A percentile compares a stretch with the other conserved stretches of the same genome.
Evolutionary conservation across 1,140 invertebrate genomes (phyloP).

Genomic region (Mactra quadrangularis): DNA sequence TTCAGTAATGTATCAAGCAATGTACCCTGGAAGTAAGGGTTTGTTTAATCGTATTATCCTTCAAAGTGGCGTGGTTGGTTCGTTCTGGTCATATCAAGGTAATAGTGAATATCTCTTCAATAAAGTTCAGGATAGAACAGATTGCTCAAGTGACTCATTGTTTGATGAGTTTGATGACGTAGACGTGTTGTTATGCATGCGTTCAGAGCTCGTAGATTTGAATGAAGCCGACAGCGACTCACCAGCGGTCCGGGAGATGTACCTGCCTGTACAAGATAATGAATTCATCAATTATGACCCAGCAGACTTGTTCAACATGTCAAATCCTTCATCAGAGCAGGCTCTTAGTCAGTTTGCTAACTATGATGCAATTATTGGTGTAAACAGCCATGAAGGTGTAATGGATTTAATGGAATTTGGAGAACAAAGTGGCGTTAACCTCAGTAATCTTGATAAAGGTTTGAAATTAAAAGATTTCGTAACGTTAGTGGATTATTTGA

Average conservation of each 20-base stretch:
- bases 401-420: not conserved
- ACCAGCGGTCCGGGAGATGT: not conserved
- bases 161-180: not conserved
- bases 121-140: not conserved
- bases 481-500: not conserved
- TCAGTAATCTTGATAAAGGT: not conserved
- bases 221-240: not conserved
- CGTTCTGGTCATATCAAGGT: conserved; percentile 7
- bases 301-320: not conserved
- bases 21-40: conserved; percentile 52
- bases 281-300: conserved; percentile 33
- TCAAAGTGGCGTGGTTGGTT: conserved; percentile 36
- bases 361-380: conserved; percentile 3
- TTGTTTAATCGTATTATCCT: conserved; percentile 58
- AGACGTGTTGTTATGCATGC: no score
- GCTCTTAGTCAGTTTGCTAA: not conserved
- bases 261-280: not conserved
- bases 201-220: not conserved
- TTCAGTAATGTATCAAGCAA: conserved; percentile 46
- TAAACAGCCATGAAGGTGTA: conserved; percentile 23
- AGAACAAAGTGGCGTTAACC: not conserved
- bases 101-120: not conserved
- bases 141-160: not conserved
- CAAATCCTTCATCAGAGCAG: not conserved
- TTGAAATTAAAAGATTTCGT: not conserved